Evolutionary conservation across 2,888 invertebrate species (phyloP).

Genomic region (Nematopogon swammerdamellus): DNA sequence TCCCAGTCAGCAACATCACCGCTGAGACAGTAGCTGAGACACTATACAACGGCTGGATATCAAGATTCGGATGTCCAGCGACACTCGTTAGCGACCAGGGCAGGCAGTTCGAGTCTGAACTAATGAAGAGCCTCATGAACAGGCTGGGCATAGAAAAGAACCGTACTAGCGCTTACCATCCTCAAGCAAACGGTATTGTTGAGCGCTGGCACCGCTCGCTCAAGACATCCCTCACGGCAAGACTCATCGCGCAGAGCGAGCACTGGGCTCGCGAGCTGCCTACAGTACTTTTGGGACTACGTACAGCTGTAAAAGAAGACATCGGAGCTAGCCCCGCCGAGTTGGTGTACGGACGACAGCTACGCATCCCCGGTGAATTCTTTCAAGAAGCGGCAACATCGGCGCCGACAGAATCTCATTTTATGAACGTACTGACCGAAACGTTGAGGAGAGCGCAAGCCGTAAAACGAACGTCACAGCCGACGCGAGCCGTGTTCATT

Average conservation of each 20-base stretch:
- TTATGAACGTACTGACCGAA: no score
- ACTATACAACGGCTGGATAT: slow-evolving; percentile 22
- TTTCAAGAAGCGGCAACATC: slow-evolving; percentile 2
- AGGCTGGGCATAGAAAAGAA: neutral
- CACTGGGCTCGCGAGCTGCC: no score
- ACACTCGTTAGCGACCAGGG: slow-evolving; percentile 24
- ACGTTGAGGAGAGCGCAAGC: no score
- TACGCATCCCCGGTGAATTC: slow-evolving; percentile 14
- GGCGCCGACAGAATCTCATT: no score
- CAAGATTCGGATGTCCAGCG: slow-evolving; percentile 23
- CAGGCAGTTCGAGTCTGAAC: slow-evolving; percentile 21
- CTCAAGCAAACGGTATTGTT: slow-evolving; percentile 11
- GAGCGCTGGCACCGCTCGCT: slow-evolving; percentile 11
- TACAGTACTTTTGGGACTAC: slow-evolving; percentile 15
- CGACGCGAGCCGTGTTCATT: slow-evolving; percentile 2
- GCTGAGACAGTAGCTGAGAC: slow-evolving; percentile 24
- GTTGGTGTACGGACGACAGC: slow-evolving; percentile 12
- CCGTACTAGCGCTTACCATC: slow-evolving; percentile 12
- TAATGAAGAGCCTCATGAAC: slow-evolving; percentile 13
- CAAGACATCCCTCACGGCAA: slow-evolving; percentile 8
- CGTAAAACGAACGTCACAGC: neutral
- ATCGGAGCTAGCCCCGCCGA: slow-evolving; percentile 12
- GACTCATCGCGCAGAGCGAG: neutral
- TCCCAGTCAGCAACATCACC: slow-evolving; percentile 21
- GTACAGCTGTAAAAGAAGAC: slow-evolving; percentile 15